phyloP scores from a whole-genome alignment of 2,797 vertebrate species.

The Sciurus carolinensis region DNA sequence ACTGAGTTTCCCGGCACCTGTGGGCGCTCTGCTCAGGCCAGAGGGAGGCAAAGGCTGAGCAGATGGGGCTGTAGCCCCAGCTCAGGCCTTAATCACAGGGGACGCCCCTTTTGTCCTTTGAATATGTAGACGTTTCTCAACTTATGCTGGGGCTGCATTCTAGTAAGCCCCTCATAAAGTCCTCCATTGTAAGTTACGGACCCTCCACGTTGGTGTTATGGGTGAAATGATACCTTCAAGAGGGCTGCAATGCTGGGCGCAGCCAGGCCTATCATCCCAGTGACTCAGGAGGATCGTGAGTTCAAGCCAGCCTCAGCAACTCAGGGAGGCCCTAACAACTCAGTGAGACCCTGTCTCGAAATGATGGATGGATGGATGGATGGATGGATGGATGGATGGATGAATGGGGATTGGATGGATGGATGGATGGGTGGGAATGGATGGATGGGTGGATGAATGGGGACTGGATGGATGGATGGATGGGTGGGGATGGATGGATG shows the following conservation, averaged over 20 bases:
- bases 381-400: no score
- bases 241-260: neutral
- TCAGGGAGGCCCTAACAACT: neutral
- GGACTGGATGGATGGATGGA: no score
- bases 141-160: neutral
- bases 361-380: no score
- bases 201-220: neutral
- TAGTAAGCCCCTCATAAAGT: neutral
- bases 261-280: neutral
- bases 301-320: neutral
- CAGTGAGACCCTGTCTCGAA: neutral
- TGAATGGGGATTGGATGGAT: no score
- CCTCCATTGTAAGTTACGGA: neutral
- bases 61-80: neutral
- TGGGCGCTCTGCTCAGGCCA: neutral
- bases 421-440: no score
- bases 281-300: neutral
- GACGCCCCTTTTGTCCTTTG: neutral
- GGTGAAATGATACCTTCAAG: neutral
- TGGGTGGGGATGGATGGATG: no score
- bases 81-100: fast-evolving
- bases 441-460: no score
- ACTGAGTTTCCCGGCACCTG: neutral
- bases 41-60: neutral
- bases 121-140: no score